A percentile compares a stretch with the other conserved stretches of the same genome.
phyloP scores from a whole-genome alignment of 2,797 vertebrate species.

The Betta splendens region DNA sequence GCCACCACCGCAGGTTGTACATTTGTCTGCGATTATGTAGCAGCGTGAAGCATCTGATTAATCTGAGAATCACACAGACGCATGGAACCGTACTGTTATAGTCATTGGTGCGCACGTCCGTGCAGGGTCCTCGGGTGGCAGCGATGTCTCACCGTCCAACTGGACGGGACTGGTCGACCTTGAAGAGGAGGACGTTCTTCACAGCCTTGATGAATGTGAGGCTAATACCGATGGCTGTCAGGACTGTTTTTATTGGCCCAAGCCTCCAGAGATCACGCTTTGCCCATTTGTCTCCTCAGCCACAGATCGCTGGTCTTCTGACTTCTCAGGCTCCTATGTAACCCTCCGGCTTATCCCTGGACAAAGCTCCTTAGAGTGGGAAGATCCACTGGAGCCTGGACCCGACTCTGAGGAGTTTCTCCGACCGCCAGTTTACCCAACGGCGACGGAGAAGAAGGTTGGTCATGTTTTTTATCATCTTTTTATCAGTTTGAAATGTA shows the following conservation, averaged over 20 bases:
- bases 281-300: conserved; percentile 36
- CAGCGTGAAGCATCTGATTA: conserved; percentile 8
- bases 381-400: conserved; percentile 63
- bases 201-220: conserved; percentile 56
- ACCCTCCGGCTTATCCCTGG: conserved; percentile 68
- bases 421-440: conserved; percentile 53
- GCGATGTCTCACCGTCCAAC: conserved; percentile 56
- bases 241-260: conserved; percentile 4
- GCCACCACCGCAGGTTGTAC: conserved; percentile 57
- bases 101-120: neutral
- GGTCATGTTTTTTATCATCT: conserved; percentile 3
- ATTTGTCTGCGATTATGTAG: conserved; percentile 22
- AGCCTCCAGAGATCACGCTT: neutral
- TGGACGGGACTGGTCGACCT: conserved; percentile 81
- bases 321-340: conserved; percentile 65
- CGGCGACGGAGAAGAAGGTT: conserved; percentile 72
- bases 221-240: conserved; percentile 6
- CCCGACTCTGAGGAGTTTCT: conserved; percentile 68
- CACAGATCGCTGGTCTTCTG: conserved; percentile 70
- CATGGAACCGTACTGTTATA: neutral
- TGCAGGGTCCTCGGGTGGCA: conserved; percentile 30
- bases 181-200: conserved; percentile 57
- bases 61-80: neutral
- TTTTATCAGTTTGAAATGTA: too few species aligned
- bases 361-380: conserved; percentile 75